Base-by-base conservation (phyloP, 2,888 invertebrate genomes). In the Thera britannica region DNA sequence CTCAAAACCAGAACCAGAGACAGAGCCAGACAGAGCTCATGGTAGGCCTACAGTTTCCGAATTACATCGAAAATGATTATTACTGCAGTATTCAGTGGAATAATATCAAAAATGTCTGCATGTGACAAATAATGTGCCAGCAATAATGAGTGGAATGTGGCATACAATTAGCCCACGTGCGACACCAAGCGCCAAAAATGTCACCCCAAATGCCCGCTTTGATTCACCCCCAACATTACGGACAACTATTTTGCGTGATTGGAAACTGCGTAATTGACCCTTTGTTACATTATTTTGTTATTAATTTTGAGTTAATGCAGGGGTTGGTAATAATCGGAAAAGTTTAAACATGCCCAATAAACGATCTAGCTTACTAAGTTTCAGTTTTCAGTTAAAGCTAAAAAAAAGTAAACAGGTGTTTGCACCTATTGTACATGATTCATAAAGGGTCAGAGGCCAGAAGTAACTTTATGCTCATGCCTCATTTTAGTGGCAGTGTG, bases 91-190 rank as follows among this genome's bases (percentile, higher is more conserved):
- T 23, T 23, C 23, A 23, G 23, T 23, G 23, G 38, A 38, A 38
- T 38, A 38, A 38, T 34, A 9, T 23, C 34, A 9, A 52, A 52
- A 52, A 34, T 52, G 34, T 2, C 9, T 9, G 9, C 2, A 8
- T 9, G 34, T 52, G 52, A 34, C 52, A 52, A 46, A 46, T 38
- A 9, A 1, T 5, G 1, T 23, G 12, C 7, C 12, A 64, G 60
- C 77, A 77, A 77, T 81, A 76, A 79, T 79, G 79, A 77, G 75
- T 78, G 86, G 84, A 85, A 87, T 87, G 83, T 83, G 77, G 75
- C 78, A 73, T 65, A 61, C 70, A 70, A 72, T 75, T 72, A 75
- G 61, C 54, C 52, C 75, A 73, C 75, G 75, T 75, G 75, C 64
- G 69, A 64, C n/a, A 61, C 65, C 63, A 64, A 23, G 9, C 54